phyloP scores from a whole-genome alignment of 2,113 vertebrate species.

The Micronycteris hirsuta region DNA sequence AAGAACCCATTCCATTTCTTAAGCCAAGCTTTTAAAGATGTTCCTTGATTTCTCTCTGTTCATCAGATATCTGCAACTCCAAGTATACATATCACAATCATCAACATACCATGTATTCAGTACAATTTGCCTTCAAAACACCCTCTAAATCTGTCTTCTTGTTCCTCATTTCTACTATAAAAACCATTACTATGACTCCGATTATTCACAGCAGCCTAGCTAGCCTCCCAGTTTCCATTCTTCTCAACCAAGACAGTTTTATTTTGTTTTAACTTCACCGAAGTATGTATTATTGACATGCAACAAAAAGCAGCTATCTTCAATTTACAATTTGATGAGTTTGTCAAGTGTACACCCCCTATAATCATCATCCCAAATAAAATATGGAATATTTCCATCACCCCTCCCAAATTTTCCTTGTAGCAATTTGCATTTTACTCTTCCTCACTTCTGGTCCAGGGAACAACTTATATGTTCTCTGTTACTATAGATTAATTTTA shows the following conservation, averaged over 20 bases:
- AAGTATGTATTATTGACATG: background rate
- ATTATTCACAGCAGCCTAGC: background rate
- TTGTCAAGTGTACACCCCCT: background rate
- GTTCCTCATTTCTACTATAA: background rate
- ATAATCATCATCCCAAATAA: background rate
- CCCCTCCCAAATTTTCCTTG: background rate
- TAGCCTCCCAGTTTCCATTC: background rate
- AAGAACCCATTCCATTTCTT: background rate
- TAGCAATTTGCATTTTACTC: background rate
- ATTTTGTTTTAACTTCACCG: background rate
- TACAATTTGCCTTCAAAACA: background rate
- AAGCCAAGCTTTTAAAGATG: background rate
- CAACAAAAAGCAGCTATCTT: background rate
- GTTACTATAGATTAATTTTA: background rate
- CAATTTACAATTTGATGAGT: background rate
- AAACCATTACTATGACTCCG: background rate
- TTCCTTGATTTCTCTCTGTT: background rate
- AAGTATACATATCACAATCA: background rate
- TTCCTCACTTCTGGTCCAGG: background rate
- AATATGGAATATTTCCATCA: background rate
- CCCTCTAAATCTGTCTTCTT: background rate
- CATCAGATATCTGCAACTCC: background rate
- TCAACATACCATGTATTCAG: background rate
- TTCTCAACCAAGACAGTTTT: background rate
- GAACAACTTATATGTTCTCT: background rate